Evolutionary conservation across 2,113 vertebrate species (phyloP).

Genomic region (Picathartes gymnocephalus): DNA sequence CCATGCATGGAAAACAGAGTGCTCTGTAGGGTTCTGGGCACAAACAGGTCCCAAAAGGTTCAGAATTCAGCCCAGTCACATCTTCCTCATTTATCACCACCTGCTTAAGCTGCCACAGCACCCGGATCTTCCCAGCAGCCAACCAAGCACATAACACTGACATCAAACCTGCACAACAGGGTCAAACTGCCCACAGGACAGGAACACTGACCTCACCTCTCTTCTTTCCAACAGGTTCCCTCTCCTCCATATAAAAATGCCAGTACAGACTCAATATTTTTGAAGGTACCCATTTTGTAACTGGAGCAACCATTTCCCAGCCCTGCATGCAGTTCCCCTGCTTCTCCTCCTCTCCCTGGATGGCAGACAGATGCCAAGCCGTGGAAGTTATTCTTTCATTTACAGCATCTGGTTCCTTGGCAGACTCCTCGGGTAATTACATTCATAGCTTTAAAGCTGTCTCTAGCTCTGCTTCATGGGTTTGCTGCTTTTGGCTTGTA

Average conservation of each 20-base stretch:
- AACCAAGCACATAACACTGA: accelerated
- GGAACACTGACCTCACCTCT: not conserved
- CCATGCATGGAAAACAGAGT: not conserved
- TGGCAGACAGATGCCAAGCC: not conserved
- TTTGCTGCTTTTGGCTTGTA: slow-evolving; percentile 32
- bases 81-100: not conserved
- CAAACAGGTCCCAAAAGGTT: not conserved
- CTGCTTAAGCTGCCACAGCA: not conserved
- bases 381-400: slow-evolving; percentile 45
- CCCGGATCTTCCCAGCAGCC: not conserved
- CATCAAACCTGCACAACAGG: not conserved
- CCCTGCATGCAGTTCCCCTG: not conserved
- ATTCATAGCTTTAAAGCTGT: slow-evolving; percentile 23
- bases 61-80: not conserved
- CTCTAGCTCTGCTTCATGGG: slow-evolving; percentile 29
- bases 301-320: not conserved
- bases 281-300: not conserved
- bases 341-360: not conserved
- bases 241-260: not conserved
- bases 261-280: not conserved
- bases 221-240: not conserved
- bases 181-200: not conserved
- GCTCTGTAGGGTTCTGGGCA: not conserved
- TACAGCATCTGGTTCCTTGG: slow-evolving; percentile 53
- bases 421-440: slow-evolving; percentile 24